A percentile compares a stretch with the other conserved stretches of the same genome.
phyloP scores from a whole-genome alignment of 1,140 invertebrate species.

The Drosophila biarmipes region DNA sequence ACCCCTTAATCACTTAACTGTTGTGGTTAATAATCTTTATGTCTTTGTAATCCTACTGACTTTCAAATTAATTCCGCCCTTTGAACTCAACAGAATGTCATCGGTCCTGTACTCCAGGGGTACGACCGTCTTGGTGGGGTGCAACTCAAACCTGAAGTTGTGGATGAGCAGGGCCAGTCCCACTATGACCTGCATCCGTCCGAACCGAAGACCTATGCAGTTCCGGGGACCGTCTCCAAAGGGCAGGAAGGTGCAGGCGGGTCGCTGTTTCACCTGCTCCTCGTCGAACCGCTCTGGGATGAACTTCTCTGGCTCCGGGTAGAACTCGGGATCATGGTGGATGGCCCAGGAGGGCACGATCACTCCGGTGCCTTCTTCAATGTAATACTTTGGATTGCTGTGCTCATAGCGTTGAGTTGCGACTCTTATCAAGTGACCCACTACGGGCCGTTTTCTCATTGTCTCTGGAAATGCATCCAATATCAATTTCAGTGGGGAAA shows the following conservation, averaged over 20 bases:
- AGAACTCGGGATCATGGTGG: conserved; percentile 86
- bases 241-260: conserved; percentile 61
- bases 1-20: background rate
- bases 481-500: background rate
- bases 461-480: conserved; percentile 85
- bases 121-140: conserved; percentile 44
- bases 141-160: conserved; percentile 63
- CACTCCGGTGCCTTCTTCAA: conserved; percentile 87
- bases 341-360: conserved; percentile 87
- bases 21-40: background rate
- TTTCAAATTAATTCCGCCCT: conserved; percentile 53
- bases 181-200: conserved; percentile 87
- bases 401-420: conserved; percentile 85
- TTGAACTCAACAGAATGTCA: conserved; percentile 41
- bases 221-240: conserved; percentile 69
- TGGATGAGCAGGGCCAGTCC: conserved; percentile 84
- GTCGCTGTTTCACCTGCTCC: conserved; percentile 60
- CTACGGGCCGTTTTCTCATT: conserved; percentile 87
- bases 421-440: conserved; percentile 86
- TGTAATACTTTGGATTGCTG: conserved; percentile 86
- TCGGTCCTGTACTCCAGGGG: conserved; percentile 36
- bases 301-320: conserved; percentile 84
- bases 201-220: conserved; percentile 87
- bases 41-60: conserved; percentile 39
- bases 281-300: conserved; percentile 86